Evolutionary conservation across 2,888 invertebrate genomes (phyloP).

Genomic region (Neuroscelio doddi): DNA sequence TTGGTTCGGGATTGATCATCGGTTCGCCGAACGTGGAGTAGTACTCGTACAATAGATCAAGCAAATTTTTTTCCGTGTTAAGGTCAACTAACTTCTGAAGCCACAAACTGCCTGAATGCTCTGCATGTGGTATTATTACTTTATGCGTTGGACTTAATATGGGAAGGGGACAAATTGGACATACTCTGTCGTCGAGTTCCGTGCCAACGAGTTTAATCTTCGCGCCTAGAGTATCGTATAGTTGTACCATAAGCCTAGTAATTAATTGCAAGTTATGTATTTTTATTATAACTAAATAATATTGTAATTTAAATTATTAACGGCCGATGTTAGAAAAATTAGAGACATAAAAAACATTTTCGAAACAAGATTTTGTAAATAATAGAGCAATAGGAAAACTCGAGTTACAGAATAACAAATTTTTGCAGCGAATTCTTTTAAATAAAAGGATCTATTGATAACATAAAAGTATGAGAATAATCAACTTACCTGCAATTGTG

Average conservation of each 20-base stretch:
- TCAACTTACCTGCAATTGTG: no score
- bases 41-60: conserved; percentile 75
- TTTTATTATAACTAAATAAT: no score
- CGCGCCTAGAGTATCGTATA: conserved; percentile 74
- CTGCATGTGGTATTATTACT: conserved; percentile 76
- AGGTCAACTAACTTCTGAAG: conserved; percentile 75
- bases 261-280: no score
- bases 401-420: no score
- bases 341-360: no score
- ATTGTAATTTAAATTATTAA: no score
- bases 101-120: conserved; percentile 77
- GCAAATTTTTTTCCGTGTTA: conserved; percentile 71
- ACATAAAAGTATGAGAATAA: no score
- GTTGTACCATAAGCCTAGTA: conserved; percentile 78
- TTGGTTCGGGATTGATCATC: conserved; percentile 72
- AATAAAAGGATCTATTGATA: no score
- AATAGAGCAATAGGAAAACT: no score
- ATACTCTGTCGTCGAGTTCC: conserved; percentile 72
- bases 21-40: conserved; percentile 74
- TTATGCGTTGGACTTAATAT: conserved; percentile 77
- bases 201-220: conserved; percentile 52
- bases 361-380: no score
- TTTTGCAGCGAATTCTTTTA: no score
- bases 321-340: no score
- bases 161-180: conserved; percentile 77